A percentile compares a stretch with the other conserved stretches of the same genome.
phyloP scores from a whole-genome alignment of 2,113 vertebrate species.

The Myotis davidii region DNA sequence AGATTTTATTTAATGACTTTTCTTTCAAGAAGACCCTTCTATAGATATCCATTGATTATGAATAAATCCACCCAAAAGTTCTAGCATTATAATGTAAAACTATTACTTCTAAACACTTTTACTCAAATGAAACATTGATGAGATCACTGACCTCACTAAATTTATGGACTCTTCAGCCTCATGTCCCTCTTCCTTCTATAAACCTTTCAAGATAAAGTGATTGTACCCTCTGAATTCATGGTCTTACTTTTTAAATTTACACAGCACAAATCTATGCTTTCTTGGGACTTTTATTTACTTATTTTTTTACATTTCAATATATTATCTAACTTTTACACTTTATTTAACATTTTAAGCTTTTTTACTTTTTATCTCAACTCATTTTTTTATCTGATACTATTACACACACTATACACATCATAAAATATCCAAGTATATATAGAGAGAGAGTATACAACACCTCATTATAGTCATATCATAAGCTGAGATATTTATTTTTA shows the following conservation, averaged over 20 bases:
- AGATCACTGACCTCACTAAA: not conserved
- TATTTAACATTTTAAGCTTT: constrained; percentile 1
- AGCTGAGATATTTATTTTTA: not conserved
- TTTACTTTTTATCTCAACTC: not conserved
- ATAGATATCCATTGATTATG: not conserved
- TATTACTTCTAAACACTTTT: not conserved
- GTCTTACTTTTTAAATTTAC: not conserved
- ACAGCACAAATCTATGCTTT: not conserved
- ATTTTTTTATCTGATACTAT: not conserved
- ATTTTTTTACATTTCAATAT: not conserved
- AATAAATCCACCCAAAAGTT: not conserved
- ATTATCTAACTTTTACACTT: constrained; percentile 10
- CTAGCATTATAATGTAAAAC: not conserved
- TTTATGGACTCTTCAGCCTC: not conserved
- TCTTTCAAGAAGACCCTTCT: not conserved
- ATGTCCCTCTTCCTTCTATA: not conserved
- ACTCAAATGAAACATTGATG: not conserved
- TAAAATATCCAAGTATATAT: not conserved
- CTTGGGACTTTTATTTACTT: not conserved
- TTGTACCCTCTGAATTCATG: not conserved
- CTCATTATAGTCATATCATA: not conserved
- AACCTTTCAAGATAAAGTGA: not conserved
- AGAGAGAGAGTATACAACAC: not conserved
- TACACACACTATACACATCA: not conserved
- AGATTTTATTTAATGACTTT: constrained; percentile 33